These are phyloP conservation scores for Oscheius sp. DNA, from an alignment of 2,888 invertebrate genomes.

Conservation along the genomic window DNA sequence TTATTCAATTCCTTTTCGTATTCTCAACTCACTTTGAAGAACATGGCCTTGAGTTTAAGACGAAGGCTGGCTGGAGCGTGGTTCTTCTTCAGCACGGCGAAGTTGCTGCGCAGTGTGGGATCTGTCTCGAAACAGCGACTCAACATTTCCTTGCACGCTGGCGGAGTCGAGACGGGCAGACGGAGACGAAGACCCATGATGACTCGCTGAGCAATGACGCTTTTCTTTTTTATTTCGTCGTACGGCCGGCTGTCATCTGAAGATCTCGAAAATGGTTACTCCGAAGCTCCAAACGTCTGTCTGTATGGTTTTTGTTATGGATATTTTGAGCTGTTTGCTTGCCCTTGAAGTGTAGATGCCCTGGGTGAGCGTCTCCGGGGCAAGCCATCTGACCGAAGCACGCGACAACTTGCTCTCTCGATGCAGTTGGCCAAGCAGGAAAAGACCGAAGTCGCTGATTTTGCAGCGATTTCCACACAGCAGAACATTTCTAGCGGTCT, in stretches of 20 bases:
- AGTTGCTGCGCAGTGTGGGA: conserved; percentile 9
- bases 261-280: conserved; percentile 57
- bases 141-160: conserved; percentile 13
- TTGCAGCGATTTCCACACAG: conserved; percentile 54
- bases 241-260: conserved; percentile 49
- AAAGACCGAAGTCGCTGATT: conserved; percentile 65
- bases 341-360: conserved; percentile 54
- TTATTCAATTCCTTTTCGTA: neutral
- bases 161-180: neutral
- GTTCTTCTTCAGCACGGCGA: conserved; percentile 29
- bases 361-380: conserved; percentile 53
- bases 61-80: conserved; percentile 8
- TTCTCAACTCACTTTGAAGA: neutral
- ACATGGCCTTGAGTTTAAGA: conserved; percentile 1
- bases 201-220: neutral
- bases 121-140: conserved; percentile 42
- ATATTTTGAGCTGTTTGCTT: too few relatives aligned
- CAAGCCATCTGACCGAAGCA: conserved; percentile 60
- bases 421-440: conserved; percentile 56
- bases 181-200: conserved; percentile 1
- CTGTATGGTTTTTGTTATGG: neutral
- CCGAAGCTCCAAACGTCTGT: conserved; percentile 62
- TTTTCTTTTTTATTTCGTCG: conserved; percentile 42
- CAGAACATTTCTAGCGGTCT: conserved; percentile 58
- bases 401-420: conserved; percentile 55